These are phyloP conservation scores for Sceloporus undulatus DNA, from an alignment of 2,113 vertebrate species.

Conservation along the genomic window DNA sequence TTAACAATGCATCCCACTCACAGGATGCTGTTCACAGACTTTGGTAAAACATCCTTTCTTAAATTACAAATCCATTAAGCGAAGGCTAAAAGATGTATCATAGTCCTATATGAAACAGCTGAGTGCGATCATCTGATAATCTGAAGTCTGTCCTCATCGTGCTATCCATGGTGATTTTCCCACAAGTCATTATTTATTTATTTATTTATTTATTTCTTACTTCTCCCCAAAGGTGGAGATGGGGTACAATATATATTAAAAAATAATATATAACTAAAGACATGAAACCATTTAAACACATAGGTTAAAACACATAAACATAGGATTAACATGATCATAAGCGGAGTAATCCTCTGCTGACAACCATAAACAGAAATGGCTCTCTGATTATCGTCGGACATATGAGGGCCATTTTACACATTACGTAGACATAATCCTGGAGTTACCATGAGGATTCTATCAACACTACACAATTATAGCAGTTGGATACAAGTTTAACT, in stretches of 20 bases:
- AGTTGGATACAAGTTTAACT: too few relatives aligned
- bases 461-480: too few relatives aligned
- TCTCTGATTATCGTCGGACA: not conserved
- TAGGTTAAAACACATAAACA: too few relatives aligned
- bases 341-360: not conserved
- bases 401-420: not conserved
- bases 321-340: too few relatives aligned
- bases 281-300: too few relatives aligned
- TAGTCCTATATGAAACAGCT: not conserved
- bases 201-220: too few relatives aligned
- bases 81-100: not conserved
- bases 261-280: too few relatives aligned
- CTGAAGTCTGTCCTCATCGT: not conserved
- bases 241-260: too few relatives aligned
- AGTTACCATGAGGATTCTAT: not conserved
- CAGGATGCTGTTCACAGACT: slow-evolving; percentile 11
- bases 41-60: not conserved
- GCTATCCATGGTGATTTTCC: not conserved
- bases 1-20: slow-evolving; percentile 10
- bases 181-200: too few relatives aligned
- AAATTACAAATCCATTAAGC: not conserved
- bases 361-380: not conserved
- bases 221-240: too few relatives aligned
- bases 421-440: not conserved
- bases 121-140: not conserved